phyloP scores from a whole-genome alignment of 2,888 invertebrate genomes.

The Nymphalis urticae region DNA sequence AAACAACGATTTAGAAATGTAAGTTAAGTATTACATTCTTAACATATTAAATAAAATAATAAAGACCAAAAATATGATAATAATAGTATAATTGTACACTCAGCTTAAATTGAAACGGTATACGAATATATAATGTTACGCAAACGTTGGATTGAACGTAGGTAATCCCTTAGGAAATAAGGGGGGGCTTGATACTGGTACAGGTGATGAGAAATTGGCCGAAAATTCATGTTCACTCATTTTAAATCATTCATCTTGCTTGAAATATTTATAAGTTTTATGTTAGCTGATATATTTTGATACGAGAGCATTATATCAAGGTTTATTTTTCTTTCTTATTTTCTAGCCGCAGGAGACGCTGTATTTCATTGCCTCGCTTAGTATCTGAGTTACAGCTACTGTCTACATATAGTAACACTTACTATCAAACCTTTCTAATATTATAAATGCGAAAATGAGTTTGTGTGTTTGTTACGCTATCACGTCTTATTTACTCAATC shows the following conservation, averaged over 20 bases:
- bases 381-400: too few species aligned
- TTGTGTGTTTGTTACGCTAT: too few species aligned
- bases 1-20: too few species aligned
- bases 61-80: not conserved
- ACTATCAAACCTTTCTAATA: too few species aligned
- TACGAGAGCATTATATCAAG: not conserved
- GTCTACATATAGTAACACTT: too few species aligned
- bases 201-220: conserved; percentile 27
- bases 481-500: too few species aligned
- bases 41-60: not conserved
- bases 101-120: conserved; percentile 3
- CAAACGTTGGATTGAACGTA: conserved; percentile 19
- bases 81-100: not conserved
- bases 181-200: conserved; percentile 49
- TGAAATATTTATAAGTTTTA: conserved; percentile 18
- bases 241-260: conserved; percentile 9
- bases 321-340: too few species aligned
- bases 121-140: not conserved
- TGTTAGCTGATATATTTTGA: not conserved
- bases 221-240: conserved; percentile 25
- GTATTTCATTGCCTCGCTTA: too few species aligned
- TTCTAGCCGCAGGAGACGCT: too few species aligned
- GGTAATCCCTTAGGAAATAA: conserved; percentile 63
- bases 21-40: too few species aligned
- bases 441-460: too few species aligned